Base-by-base conservation (phyloP, 2,113 vertebrate genomes). In the Willisornis vidua region DNA sequence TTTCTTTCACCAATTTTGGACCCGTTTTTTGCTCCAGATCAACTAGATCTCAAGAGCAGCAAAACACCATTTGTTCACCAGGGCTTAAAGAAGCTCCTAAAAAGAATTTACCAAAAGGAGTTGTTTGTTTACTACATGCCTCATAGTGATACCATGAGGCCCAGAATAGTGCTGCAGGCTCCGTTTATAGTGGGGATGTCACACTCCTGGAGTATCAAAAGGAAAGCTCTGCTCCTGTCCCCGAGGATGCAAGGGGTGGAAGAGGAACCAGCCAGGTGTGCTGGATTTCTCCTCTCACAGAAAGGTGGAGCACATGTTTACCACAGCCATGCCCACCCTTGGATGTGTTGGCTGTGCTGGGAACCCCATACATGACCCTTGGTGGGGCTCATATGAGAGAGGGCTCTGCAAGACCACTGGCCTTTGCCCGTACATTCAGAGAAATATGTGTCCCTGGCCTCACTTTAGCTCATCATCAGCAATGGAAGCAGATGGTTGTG, bases 401-500 rank as follows among this genome's bases (percentile, higher is more conserved):
- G 45, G 14, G 45, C 25, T 37, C 52, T 48, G 39, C 1, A 3
- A 67, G 28, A 16, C 43, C 43, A 24, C 29, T 28, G n/a, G 12
- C 19, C 17, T 67, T 26, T 23, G 39, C 25, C 19, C 4, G 1
- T 41, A 37, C 37, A 15, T 13, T 4, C 5, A 41, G 16, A 54
- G 63, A 49, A 16, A 15, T 0, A 1, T 5, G 41, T 19, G 3
- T 7, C 14, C 14, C 37, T 31, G 46, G 18, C 37, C 24, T 24
- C 0, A 2, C 49, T 59, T 25, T 5, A 43, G 35, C 66, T 71
- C 51, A 2, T 7, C 19, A 3, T 1, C 35, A n/a, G 39, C 88
- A 2, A 6, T 0, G 6, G 49, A 51, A 39, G 73, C 49, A 48
- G 55, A 66, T 0, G 3, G 2, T 2, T 0, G 1, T 2, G 2